These are phyloP conservation scores for Panulirus ornatus DNA, from an alignment of 1,140 invertebrate species.

Conservation along the genomic window DNA sequence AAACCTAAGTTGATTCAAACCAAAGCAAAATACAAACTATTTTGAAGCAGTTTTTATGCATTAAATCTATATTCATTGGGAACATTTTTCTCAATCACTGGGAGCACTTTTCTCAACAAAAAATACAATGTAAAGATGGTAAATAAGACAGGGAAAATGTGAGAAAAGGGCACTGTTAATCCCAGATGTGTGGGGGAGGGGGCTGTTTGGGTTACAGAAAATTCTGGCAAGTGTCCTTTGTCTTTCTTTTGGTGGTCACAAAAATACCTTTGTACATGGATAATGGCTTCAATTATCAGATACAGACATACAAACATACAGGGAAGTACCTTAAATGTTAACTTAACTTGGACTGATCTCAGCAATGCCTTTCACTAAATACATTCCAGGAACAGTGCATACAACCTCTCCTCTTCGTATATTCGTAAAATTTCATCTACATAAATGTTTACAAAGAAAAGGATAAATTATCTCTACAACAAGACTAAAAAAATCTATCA, in stretches of 20 bases:
- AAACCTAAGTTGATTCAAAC: conserved; percentile 53
- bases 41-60: conserved; percentile 19
- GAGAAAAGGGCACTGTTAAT: neutral
- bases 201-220: conserved; percentile 5
- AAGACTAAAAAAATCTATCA: neutral
- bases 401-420: conserved; percentile 17
- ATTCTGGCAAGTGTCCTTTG: conserved; percentile 59
- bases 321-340: conserved; percentile 48
- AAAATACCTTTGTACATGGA: conserved; percentile 63
- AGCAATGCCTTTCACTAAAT: conserved; percentile 17
- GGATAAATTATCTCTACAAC: conserved; percentile 27
- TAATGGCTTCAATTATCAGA: conserved; percentile 66
- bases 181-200: conserved; percentile 29
- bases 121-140: neutral
- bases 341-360: conserved; percentile 51
- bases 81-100: too few relatives aligned
- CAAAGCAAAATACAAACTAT: conserved; percentile 54
- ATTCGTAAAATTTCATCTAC: conserved; percentile 28
- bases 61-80: conserved; percentile 26
- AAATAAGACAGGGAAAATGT: conserved; percentile 1
- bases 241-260: conserved; percentile 56
- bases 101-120: too few relatives aligned
- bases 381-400: neutral
- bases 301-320: conserved; percentile 68
- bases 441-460: conserved; percentile 49